phyloP scores from a whole-genome alignment of 2,888 invertebrate species.

The Sesamia inferens region DNA sequence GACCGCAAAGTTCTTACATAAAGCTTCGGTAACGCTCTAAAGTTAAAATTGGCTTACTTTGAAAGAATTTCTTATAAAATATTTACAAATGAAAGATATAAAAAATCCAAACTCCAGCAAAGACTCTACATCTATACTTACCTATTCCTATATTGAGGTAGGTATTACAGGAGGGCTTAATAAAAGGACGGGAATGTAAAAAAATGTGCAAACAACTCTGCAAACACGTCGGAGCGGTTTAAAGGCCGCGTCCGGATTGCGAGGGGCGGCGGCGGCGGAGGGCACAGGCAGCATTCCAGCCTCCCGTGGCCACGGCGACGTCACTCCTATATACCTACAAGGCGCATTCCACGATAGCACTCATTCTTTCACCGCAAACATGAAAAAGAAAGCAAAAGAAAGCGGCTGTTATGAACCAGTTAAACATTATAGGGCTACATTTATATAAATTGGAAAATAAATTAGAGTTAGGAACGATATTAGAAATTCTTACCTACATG shows the following conservation, averaged over 20 bases:
- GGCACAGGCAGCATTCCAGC: constrained; percentile 86
- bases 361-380: constrained; percentile 72
- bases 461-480: constrained; percentile 14
- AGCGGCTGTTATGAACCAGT: constrained; percentile 67
- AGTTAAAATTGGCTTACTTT: constrained; percentile 53
- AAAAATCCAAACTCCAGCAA: constrained; percentile 39
- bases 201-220: constrained; percentile 90
- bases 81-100: constrained; percentile 40
- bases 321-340: constrained; percentile 77
- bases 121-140: constrained; percentile 42
- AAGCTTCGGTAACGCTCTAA: constrained; percentile 36
- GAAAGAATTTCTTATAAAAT: constrained; percentile 38
- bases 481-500: constrained; percentile 17
- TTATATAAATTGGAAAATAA: constrained; percentile 14
- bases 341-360: constrained; percentile 77
- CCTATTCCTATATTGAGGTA: constrained; percentile 66
- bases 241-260: constrained; percentile 89
- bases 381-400: constrained; percentile 72
- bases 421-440: constrained; percentile 53
- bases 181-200: constrained; percentile 88
- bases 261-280: constrained; percentile 84
- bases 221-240: constrained; percentile 90
- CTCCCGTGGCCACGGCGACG: constrained; percentile 81
- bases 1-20: constrained; percentile 47
- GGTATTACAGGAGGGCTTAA: constrained; percentile 80